Evolutionary conservation across 2,888 invertebrate species (phyloP), one percentile per base, ranked within the genome.

Genomic region (Ramazzottius varieornatus): DNA sequence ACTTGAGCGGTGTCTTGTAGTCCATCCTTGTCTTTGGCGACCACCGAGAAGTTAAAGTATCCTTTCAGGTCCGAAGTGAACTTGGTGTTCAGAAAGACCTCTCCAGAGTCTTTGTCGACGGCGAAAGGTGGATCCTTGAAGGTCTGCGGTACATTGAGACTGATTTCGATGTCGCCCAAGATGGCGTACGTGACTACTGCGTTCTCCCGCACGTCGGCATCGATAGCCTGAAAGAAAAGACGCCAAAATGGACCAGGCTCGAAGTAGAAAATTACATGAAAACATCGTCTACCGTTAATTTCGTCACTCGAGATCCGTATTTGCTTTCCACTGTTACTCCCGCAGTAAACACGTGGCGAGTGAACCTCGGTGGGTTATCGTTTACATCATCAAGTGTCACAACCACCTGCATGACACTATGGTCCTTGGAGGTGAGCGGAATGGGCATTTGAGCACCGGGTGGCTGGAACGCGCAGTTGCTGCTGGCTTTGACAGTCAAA

Each of bases 1-100:
- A 65, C 63, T 65, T 63, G 54, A 33, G 63, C 46, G 63, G 65
- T 65, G 54, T 46, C 46, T 32, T 65, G 63, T 1, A 65, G 24
- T 32, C 32, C 32, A 33, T 63, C 54, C n/a, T 20, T 63, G 65
- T 65, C 65, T 8, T 63, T 13, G 32, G 65, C 65, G n/a, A 63
- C 1, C n/a, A 65, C 65, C 4, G 20, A 32, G 46, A 65, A 65
- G 13, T 65, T 13, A 63, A 65, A 65, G 54, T 65, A 1, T 46
- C 65, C 65, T 29, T 65, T 65, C 65, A 65, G 63, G 63, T 65
- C 46, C 8, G 54, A 24, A 29, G 20, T 54, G 54, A 54, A 54
- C 24, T 54, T 54, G n/a, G 24, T 24, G 54, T 54, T 54, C 4
- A 54, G 54, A 54, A 54, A 54, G 24, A 65, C 46, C 13, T 65